phyloP scores from a whole-genome alignment of 2,113 vertebrate species.

The Pelobates fuscus region DNA sequence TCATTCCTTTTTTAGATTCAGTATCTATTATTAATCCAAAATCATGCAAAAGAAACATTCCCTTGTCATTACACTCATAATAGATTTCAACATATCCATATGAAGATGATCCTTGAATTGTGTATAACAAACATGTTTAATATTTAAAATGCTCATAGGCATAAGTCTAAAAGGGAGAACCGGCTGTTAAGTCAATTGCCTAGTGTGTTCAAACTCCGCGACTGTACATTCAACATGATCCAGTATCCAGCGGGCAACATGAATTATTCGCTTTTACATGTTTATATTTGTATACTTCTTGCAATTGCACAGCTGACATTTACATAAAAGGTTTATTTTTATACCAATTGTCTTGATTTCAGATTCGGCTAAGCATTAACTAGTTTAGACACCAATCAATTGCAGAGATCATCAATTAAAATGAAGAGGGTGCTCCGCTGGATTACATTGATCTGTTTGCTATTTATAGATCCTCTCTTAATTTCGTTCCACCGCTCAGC shows the following conservation, averaged over 20 bases:
- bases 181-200: background rate
- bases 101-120: background rate
- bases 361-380: too few relatives aligned
- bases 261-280: background rate
- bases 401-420: too few relatives aligned
- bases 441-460: too few relatives aligned
- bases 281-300: background rate
- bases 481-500: too few relatives aligned
- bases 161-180: background rate
- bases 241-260: background rate
- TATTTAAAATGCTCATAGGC: slow-evolving; percentile 3
- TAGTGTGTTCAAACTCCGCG: background rate
- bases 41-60: too few relatives aligned
- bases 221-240: background rate
- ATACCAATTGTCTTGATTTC: too few relatives aligned
- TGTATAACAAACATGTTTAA: slow-evolving; percentile 1
- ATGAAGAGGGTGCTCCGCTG: too few relatives aligned
- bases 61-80: background rate
- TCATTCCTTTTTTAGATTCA: background rate
- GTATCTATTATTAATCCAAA: slow-evolving; percentile 2
- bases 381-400: too few relatives aligned
- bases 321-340: too few relatives aligned
- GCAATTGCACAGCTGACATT: background rate
- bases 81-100: background rate
- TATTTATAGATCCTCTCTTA: too few relatives aligned